Conservation (phyloP, 2,113 vertebrate species). For the Cottus gobio region DNA sequence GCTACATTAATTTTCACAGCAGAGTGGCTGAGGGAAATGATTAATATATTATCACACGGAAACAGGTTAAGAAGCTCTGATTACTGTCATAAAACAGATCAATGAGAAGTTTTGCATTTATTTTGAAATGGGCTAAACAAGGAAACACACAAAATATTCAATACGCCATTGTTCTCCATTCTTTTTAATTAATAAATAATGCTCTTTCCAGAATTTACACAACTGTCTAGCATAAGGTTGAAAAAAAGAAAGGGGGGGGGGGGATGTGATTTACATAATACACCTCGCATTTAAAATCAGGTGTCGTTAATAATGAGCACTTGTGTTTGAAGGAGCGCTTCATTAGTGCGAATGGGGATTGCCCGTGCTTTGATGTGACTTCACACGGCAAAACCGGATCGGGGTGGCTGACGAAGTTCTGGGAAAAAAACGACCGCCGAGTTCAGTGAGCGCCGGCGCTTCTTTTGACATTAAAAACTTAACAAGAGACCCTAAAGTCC, state of each 20-base stretch:
- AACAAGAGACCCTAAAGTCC: slow-evolving; percentile 78
- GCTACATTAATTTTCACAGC: slow-evolving; percentile 76
- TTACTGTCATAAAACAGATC: slow-evolving; percentile 75
- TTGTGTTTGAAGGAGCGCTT: slow-evolving; percentile 78
- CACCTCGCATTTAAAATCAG: slow-evolving; percentile 77
- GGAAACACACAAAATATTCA: slow-evolving; percentile 10
- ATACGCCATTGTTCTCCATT: neutral
- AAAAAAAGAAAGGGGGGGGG: neutral
- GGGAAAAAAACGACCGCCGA: slow-evolving; percentile 69
- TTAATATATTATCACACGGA: slow-evolving; percentile 75
- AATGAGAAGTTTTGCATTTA: slow-evolving; percentile 56
- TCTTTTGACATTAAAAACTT: slow-evolving; percentile 79
- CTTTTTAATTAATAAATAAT: slow-evolving; percentile 8
- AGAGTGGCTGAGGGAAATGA: slow-evolving; percentile 73
- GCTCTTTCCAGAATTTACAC: slow-evolving; percentile 32
- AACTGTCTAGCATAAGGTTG: neutral
- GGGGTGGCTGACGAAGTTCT: slow-evolving; percentile 80
- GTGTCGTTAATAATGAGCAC: slow-evolving; percentile 80
- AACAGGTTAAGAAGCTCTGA: slow-evolving; percentile 76
- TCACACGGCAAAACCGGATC: slow-evolving; percentile 76
- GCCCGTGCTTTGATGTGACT: slow-evolving; percentile 84
- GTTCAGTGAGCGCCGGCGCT: slow-evolving; percentile 79
- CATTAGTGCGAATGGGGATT: slow-evolving; percentile 74
- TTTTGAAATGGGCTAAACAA: slow-evolving; percentile 3
- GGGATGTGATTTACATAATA: slow-evolving; percentile 72